Conservation (phyloP, 1,140 invertebrate species). For the Thrips palmi region DNA sequence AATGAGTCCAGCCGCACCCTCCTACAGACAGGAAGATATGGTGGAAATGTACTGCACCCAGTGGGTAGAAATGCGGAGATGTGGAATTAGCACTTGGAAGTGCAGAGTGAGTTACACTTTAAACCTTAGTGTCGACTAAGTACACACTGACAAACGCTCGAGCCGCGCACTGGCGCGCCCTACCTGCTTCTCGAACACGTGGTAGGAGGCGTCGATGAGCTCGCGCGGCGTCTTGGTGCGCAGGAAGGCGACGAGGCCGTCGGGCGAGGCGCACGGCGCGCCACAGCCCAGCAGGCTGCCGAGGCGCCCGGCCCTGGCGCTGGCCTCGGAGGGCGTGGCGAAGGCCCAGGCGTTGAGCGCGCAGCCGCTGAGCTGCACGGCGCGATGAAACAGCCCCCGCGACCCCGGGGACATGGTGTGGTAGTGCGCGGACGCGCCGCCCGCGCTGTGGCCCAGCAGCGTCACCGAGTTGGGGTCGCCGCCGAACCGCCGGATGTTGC, state of each 20-base stretch:
- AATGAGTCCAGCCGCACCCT: too few species aligned
- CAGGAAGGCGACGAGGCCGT: conserved; percentile 3
- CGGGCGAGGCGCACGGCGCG: background rate
- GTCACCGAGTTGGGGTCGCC: conserved; percentile 27
- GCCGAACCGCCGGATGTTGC: conserved; percentile 23
- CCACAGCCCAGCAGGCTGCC: conserved; percentile 6
- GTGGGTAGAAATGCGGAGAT: too few species aligned
- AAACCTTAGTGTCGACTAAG: too few species aligned
- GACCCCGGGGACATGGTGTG: conserved; percentile 17
- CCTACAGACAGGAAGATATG: too few species aligned
- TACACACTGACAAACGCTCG: too few species aligned
- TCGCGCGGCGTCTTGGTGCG: background rate
- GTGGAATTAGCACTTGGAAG: too few species aligned
- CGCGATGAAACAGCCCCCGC: conserved; percentile 21
- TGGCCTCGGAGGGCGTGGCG: background rate
- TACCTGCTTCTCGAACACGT: too few species aligned
- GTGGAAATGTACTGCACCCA: too few species aligned
- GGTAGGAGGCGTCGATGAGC: too few species aligned
- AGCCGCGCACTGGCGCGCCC: too few species aligned
- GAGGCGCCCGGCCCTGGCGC: conserved; percentile 6
- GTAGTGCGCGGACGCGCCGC: conserved; percentile 19
- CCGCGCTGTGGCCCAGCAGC: conserved; percentile 25
- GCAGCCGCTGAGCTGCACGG: conserved; percentile 28
- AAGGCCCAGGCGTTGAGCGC: conserved; percentile 27
- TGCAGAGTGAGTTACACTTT: too few species aligned